Conservation (phyloP, 2,888 invertebrate species). For the Chorisops tibialis region DNA sequence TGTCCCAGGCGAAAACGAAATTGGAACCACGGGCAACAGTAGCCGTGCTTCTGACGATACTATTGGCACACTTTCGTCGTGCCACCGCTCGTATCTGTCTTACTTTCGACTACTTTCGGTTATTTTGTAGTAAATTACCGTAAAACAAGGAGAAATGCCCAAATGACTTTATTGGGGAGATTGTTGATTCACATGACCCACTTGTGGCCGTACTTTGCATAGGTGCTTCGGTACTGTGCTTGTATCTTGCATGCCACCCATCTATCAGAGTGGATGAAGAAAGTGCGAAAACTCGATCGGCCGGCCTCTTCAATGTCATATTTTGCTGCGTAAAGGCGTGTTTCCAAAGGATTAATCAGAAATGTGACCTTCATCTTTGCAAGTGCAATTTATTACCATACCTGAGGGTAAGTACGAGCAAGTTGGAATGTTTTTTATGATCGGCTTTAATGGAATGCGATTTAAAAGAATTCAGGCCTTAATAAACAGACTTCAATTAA, state of each 20-base stretch:
- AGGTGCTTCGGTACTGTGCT: not conserved
- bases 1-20: conserved; percentile 30
- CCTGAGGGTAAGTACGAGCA: conserved; percentile 5
- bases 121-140: conserved; percentile 13
- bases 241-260: not conserved
- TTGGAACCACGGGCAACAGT: too few relatives aligned
- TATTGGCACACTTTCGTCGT: conserved; percentile 13
- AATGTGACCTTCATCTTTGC: conserved; percentile 12
- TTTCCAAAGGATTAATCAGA: conserved; percentile 15
- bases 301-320: not conserved
- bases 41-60: conserved; percentile 13
- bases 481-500: too few relatives aligned
- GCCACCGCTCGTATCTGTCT: not conserved
- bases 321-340: conserved; percentile 5
- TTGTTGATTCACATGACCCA: conserved; percentile 21
- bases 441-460: too few relatives aligned
- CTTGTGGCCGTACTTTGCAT: conserved; percentile 10
- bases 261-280: not conserved
- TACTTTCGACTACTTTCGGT: conserved; percentile 23
- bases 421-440: not conserved
- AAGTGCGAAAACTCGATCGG: conserved; percentile 21
- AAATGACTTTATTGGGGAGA: conserved; percentile 23
- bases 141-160: conserved; percentile 18
- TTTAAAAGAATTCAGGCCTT: too few relatives aligned
- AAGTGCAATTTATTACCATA: conserved; percentile 1